Base-by-base conservation (phyloP, 2,113 vertebrate species). In the Suncus etruscus region DNA sequence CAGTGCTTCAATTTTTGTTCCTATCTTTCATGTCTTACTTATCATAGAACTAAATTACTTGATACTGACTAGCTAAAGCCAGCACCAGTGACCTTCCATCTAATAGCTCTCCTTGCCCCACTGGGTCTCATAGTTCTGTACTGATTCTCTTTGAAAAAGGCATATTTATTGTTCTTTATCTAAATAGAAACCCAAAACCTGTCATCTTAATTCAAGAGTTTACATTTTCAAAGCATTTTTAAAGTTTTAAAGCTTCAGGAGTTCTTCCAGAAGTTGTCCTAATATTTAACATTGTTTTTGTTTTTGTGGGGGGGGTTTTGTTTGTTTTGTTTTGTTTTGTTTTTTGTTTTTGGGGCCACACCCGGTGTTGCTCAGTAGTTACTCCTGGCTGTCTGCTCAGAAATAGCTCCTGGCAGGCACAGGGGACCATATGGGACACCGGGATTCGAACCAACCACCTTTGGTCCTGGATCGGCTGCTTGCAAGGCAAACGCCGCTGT, bases 211-310 rank as follows among this genome's bases (percentile, higher is more conserved):
- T 87, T 63, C 32, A 61, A 20, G 18, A 69, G 6, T 79, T 73
- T 84, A 48, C 20, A 4, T 63, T 92, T 94, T 89, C 47, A 75
- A 25, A 16, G 12, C 24, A 4, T 63, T 92, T 94, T 89, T 51
- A 75, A 25, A 16, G 12, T 39, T 39, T 45, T 27, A 18, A 39
- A 79, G 14, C 47, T 94, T 63, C 69, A 27, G 48, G 66, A n/a
- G 3, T 61, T 39, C 63, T 87, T 89, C 51, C 24, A 47, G 45
- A 91, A 61, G 51, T 29, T 47, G 18, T 74, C 39, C 9, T 32
- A 75, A 66, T 20, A 24, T 50, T 8, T 15, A 65, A 2, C 70
- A 12, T 32, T 58, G 15, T 72, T 78, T 39, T n/a, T n/a, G n/a
- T n/a, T n/a, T n/a, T n/a, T n/a, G n/a, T n/a, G n/a, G n/a, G n/a